Percentiles rank a stretch among this genome's conserved stretches.
Evolutionary conservation across 2,113 vertebrate species (phyloP).

Genomic region (Tetrax tetrax): DNA sequence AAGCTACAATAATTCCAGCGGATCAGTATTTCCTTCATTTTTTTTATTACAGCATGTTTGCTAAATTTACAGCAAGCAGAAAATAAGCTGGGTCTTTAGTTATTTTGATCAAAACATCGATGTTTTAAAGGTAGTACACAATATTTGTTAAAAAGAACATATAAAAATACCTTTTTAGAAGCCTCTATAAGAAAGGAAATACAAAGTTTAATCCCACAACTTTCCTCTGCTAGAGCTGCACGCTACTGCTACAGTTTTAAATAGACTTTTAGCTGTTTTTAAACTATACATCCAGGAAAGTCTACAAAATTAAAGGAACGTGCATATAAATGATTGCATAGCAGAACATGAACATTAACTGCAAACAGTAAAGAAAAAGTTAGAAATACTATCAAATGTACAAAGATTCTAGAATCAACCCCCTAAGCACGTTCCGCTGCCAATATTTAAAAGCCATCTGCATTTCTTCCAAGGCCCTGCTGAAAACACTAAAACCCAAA

Average conservation of each 20-base stretch:
- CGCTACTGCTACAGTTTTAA: constrained; percentile 81
- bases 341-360: constrained; percentile 83
- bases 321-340: constrained; percentile 87
- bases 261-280: constrained; percentile 78
- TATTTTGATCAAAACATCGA: constrained; percentile 80
- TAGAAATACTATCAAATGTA: constrained; percentile 80
- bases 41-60: constrained; percentile 84
- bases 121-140: constrained; percentile 84
- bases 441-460: constrained; percentile 63
- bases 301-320: constrained; percentile 83
- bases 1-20: constrained; percentile 81
- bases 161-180: constrained; percentile 87
- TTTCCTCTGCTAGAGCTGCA: constrained; percentile 83
- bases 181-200: constrained; percentile 86
- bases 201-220: constrained; percentile 86
- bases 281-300: constrained; percentile 82
- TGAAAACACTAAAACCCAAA: constrained; percentile 62
- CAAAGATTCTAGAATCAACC: constrained; percentile 72
- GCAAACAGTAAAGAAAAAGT: constrained; percentile 79
- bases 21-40: constrained; percentile 82
- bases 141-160: constrained; percentile 85
- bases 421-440: constrained; percentile 73
- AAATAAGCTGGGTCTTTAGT: constrained; percentile 79
- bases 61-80: constrained; percentile 87
- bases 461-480: constrained; percentile 57